Base-by-base conservation (phyloP, 2,113 vertebrate species). In the Apteryx mantelli region DNA sequence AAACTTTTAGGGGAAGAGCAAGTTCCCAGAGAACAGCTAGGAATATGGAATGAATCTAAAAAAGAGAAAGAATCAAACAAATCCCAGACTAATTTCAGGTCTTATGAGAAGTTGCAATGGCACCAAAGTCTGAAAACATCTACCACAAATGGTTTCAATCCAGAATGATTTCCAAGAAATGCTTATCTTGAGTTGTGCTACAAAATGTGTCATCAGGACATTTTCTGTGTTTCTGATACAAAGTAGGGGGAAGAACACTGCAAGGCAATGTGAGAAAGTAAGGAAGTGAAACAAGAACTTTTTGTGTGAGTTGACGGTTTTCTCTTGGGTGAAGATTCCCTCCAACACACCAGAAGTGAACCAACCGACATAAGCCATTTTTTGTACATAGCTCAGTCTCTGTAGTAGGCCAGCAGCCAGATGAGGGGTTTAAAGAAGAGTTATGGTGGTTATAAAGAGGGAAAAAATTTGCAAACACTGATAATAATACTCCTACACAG, bases 391-490 rank as follows among this genome's bases (percentile, higher is more conserved):
- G 95, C 92, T 97, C 91, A 92, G 77, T 93, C 82, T 93, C 93
- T 71, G 81, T 95, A 69, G 77, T 90, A 93, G 96, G 95, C 97
- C 95, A 95, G 96, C 93, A 95, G 94, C 98, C 97, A 98, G 97
- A 97, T 98, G 89, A 96, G 94, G 86, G 97, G 95, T 98, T 96
- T 95, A 97, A 96, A 84, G 97, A 96, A 98, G 97, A 96, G 91
- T 97, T 96, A 93, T 81, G 93, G 95, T 88, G 95, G 96, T 96
- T 97, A 94, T 74, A 94, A 97, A 96, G 93, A 94, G 89, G 93
- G 93, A 95, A 95, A 97, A 97, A 93, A 97, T 92, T 97, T 97
- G 88, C 91, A 96, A 96, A 97, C 92, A 97, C 97, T 96, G 92
- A 97, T 97, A 94, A 92, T 97, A 96, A 97, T 97, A 96, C 97